A percentile compares a stretch with the other conserved stretches of the same genome.
Evolutionary conservation across 2,113 vertebrate genomes (phyloP).

Genomic region (Lontra canadensis): DNA sequence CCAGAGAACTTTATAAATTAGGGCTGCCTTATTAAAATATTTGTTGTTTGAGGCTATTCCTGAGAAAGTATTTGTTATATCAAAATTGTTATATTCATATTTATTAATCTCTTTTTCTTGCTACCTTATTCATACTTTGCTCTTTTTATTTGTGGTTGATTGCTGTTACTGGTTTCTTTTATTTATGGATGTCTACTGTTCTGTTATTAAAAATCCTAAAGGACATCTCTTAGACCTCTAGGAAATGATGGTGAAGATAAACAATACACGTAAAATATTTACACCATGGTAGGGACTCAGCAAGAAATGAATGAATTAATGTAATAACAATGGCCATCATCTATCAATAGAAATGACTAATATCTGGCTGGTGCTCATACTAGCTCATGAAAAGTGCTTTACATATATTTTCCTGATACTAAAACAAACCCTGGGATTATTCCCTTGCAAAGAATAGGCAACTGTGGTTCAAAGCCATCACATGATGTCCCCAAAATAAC

Average conservation of each 20-base stretch:
- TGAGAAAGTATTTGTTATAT: conserved; percentile 1
- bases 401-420: not conserved
- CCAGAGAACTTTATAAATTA: not conserved
- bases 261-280: not conserved
- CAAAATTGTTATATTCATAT: not conserved
- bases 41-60: not conserved
- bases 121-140: not conserved
- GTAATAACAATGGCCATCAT: not conserved
- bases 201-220: not conserved
- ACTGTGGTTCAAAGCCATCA: not conserved
- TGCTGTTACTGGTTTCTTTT: not conserved
- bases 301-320: not conserved
- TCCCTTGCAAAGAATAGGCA: not conserved
- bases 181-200: not conserved
- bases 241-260: not conserved
- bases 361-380: not conserved
- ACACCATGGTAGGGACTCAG: not conserved
- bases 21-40: not conserved
- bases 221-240: not conserved
- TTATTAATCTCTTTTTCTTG: not conserved
- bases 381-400: not conserved
- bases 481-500: not conserved
- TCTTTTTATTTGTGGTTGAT: not conserved
- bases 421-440: not conserved
- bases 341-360: not conserved